Percentiles rank a stretch among this genome's conserved stretches.
Conservation (phyloP, 2,888 invertebrate species). For the Hemaris fuciformis region DNA sequence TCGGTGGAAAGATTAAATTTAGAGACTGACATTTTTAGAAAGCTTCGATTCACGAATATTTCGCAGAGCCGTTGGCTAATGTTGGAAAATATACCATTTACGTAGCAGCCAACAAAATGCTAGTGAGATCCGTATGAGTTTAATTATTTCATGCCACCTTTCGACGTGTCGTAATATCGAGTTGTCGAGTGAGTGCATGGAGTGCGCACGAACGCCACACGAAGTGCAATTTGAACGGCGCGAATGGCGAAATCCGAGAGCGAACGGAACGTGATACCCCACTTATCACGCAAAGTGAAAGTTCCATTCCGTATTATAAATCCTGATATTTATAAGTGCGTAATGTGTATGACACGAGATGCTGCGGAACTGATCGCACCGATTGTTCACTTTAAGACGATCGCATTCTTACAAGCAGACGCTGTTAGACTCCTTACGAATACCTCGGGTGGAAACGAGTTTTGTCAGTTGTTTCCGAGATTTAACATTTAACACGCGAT, state of each 20-base stretch:
- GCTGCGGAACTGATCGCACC: background rate
- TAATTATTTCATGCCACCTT: constrained; percentile 18
- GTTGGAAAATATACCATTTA: background rate
- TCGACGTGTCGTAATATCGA: constrained; percentile 45
- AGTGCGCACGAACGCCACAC: constrained; percentile 50
- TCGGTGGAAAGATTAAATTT: constrained; percentile 67
- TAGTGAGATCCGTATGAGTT: background rate
- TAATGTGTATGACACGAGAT: constrained; percentile 30
- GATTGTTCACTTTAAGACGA: background rate
- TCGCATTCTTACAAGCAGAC: background rate
- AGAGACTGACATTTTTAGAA: constrained; percentile 66
- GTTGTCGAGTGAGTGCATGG: constrained; percentile 46
- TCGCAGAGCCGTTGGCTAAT: background rate
- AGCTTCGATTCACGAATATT: constrained; percentile 38
- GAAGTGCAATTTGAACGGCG: constrained; percentile 64
- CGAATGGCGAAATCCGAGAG: constrained; percentile 71
- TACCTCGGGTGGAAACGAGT: background rate
- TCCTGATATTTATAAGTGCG: constrained; percentile 63
- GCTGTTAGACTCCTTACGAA: background rate
- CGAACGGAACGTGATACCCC: constrained; percentile 74
- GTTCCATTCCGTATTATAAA: constrained; percentile 68
- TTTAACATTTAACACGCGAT: constrained; percentile 4
- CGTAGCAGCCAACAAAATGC: background rate
- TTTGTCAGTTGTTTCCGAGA: background rate
- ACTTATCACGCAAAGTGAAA: constrained; percentile 73